phyloP scores from a whole-genome alignment of 2,113 vertebrate genomes.

The Anseranas semipalmata region DNA sequence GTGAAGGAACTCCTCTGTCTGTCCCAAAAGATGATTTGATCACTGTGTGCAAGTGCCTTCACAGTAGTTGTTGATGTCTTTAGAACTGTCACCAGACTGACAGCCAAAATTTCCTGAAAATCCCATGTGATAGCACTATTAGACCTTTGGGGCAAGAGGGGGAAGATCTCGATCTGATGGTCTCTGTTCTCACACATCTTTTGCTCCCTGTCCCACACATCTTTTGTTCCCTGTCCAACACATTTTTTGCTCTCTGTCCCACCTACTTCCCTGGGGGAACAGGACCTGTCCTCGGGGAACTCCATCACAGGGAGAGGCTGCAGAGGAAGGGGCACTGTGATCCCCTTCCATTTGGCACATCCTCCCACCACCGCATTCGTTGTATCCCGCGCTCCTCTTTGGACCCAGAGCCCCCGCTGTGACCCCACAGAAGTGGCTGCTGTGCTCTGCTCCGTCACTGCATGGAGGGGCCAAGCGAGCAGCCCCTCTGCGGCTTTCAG shows the following conservation, averaged over 20 bases:
- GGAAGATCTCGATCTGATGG: background rate
- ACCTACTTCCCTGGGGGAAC: background rate
- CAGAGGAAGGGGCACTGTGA: background rate
- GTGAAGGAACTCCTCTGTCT: background rate
- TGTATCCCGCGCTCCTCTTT: background rate
- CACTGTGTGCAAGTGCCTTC: background rate
- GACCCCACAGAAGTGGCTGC: background rate
- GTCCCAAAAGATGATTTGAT: background rate
- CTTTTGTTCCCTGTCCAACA: background rate
- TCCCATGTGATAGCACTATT: background rate
- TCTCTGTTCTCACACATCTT: background rate
- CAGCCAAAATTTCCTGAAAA: background rate
- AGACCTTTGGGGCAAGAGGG: background rate
- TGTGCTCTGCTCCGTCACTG: background rate
- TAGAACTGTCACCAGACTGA: background rate
- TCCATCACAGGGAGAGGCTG: background rate
- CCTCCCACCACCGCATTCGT: background rate
- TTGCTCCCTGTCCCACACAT: background rate
- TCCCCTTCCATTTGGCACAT: background rate
- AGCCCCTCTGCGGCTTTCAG: background rate
- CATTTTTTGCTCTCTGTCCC: no score
- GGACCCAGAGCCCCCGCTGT: accelerated
- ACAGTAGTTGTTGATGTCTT: background rate
- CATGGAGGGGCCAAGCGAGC: background rate
- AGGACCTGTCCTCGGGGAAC: background rate